Percentiles rank a stretch among this genome's conserved stretches.
Conservation (phyloP, 2,888 invertebrate genomes). For the Exocentrus adspersus region DNA sequence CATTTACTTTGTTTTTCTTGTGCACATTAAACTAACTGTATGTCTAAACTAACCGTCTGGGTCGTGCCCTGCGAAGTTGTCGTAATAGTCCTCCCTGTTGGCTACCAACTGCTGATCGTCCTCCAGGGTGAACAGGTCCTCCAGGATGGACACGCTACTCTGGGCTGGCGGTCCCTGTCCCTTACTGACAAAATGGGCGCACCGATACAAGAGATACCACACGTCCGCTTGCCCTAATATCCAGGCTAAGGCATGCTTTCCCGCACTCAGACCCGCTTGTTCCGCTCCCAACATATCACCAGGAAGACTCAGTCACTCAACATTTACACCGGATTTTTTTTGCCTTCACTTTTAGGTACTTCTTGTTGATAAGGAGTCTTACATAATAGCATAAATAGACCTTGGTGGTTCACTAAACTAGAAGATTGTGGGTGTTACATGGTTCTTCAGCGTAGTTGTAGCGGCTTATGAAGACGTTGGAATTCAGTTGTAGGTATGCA, state of each 20-base stretch:
- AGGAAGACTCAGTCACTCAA: background rate
- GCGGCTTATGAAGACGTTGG: background rate
- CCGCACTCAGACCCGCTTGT: constrained; percentile 54
- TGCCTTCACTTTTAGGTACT: too few relatives aligned
- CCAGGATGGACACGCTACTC: constrained; percentile 70
- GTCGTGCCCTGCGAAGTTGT: constrained; percentile 5
- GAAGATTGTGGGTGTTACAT: background rate
- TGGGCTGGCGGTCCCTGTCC: constrained; percentile 47
- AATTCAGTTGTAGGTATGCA: background rate
- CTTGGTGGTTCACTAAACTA: too few relatives aligned
- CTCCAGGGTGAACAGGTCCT: constrained; percentile 72
- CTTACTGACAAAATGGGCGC: constrained; percentile 67
- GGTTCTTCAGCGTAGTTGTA: background rate
- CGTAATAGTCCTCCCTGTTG: constrained; percentile 32
- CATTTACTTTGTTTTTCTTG: too few relatives aligned
- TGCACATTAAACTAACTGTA: too few relatives aligned
- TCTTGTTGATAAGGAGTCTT: too few relatives aligned
- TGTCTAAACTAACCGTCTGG: constrained; percentile 28
- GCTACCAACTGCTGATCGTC: constrained; percentile 44
- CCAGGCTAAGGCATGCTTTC: constrained; percentile 66
- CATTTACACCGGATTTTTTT: background rate
- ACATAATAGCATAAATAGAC: too few relatives aligned
- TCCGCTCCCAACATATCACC: constrained; percentile 57
- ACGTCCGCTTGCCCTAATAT: constrained; percentile 71
- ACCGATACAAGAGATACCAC: constrained; percentile 72